Conservation (phyloP, 2,888 invertebrate genomes). For the Nysson spinosus region DNA sequence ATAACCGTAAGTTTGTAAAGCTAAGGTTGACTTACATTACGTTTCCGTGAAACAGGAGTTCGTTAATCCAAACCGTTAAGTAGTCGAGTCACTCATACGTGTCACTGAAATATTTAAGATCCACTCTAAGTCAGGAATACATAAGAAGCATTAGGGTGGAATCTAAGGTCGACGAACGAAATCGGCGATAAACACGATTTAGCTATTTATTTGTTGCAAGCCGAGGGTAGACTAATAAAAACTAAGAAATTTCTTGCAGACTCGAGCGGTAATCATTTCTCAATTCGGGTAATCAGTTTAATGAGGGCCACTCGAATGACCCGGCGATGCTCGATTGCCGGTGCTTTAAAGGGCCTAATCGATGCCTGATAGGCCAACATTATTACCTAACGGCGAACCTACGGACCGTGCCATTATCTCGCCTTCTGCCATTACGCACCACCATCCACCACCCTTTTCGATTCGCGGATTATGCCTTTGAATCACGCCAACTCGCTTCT, state of each 20-base stretch:
- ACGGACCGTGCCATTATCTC: slow-evolving; percentile 70
- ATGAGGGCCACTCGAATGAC: slow-evolving; percentile 57
- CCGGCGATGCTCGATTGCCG: slow-evolving; percentile 64
- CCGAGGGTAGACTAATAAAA: slow-evolving; percentile 8
- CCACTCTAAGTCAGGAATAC: slow-evolving; percentile 35
- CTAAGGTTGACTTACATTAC: slow-evolving; percentile 48
- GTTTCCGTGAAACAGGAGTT: slow-evolving; percentile 60
- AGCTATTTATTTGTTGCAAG: neutral
- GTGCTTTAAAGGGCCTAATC: slow-evolving; percentile 71
- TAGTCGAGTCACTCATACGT: slow-evolving; percentile 48
- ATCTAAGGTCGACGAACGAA: slow-evolving; percentile 20
- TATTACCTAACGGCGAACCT: slow-evolving; percentile 65
- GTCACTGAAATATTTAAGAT: slow-evolving; percentile 59
- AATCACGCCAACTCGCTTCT: slow-evolving; percentile 65
- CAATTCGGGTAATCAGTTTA: slow-evolving; percentile 67
- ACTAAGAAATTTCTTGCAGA: slow-evolving; percentile 19
- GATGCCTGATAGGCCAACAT: slow-evolving; percentile 71
- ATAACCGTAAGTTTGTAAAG: slow-evolving; percentile 48
- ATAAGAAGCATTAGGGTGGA: slow-evolving; percentile 22
- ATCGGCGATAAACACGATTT: slow-evolving; percentile 20
- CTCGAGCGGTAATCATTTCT: slow-evolving; percentile 58
- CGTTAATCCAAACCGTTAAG: slow-evolving; percentile 56
- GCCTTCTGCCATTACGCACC: slow-evolving; percentile 65
- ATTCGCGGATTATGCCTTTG: slow-evolving; percentile 68
- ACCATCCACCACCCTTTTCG: slow-evolving; percentile 64